Conservation (phyloP, 2,888 invertebrate genomes). For the Norana najaformis region DNA sequence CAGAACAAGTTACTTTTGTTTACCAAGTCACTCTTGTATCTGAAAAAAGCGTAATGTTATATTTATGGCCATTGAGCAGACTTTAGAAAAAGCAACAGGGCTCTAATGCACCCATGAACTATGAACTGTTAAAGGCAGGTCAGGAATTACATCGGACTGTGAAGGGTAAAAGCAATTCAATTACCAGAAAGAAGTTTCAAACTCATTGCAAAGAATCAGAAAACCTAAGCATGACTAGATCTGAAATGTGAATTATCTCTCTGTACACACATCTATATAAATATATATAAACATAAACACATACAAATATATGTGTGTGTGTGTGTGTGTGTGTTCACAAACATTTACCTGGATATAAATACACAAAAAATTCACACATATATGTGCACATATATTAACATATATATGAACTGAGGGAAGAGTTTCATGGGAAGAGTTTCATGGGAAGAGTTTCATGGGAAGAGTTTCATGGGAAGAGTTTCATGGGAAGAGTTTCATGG, state of each 20-base stretch:
- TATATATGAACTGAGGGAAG: not conserved
- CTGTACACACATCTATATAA: not conserved
- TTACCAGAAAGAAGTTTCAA: not conserved
- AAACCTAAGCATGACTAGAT: not conserved
- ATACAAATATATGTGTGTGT: no score
- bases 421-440: no score
- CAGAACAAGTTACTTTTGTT: not conserved
- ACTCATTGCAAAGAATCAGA: not conserved
- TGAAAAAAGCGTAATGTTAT: not conserved
- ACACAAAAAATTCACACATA: not conserved
- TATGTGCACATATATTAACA: not conserved
- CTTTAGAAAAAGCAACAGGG: not conserved
- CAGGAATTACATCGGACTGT: not conserved
- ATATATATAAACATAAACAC: not conserved
- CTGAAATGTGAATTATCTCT: not conserved
- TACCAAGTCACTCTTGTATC: not conserved
- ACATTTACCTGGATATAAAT: no score
- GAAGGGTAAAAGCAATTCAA: not conserved
- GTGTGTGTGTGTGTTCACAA: no score
- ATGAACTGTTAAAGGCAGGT: not conserved
- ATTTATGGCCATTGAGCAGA: not conserved
- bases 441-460: no score
- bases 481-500: no score
- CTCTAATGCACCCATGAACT: not conserved
- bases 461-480: not conserved